A percentile compares a stretch with the other conserved stretches of the same genome.
Evolutionary conservation across 2,888 invertebrate species (phyloP).

Genomic region (Drosophila neotestacea): DNA sequence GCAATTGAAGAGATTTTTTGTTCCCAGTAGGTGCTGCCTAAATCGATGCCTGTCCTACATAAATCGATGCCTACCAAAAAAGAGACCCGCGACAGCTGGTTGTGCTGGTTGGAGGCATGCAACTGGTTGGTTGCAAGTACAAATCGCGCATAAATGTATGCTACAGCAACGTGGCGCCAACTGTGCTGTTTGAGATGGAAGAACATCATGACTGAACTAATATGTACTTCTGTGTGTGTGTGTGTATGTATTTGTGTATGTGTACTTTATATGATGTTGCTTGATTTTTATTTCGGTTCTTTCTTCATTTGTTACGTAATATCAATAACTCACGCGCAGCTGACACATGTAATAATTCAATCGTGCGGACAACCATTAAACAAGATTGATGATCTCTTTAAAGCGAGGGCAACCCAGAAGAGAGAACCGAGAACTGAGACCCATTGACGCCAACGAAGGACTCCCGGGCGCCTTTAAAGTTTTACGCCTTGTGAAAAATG

Average conservation of each 20-base stretch:
- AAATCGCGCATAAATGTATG: conserved; percentile 41
- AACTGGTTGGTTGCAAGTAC: conserved; percentile 71
- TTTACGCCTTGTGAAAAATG: conserved; percentile 67
- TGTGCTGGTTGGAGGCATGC: conserved; percentile 41
- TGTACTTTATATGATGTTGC: conserved; percentile 57
- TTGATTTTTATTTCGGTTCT: conserved; percentile 73
- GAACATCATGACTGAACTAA: conserved; percentile 31
- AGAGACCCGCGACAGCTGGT: conserved; percentile 37
- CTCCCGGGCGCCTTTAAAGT: conserved; percentile 56
- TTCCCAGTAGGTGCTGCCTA: conserved; percentile 28
- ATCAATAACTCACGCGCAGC: conserved; percentile 81
- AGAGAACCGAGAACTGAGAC: conserved; percentile 40
- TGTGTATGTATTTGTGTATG: conserved; percentile 31
- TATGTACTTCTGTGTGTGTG: conserved; percentile 17
- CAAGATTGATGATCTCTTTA: conserved; percentile 83
- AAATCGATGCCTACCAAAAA: conserved; percentile 19
- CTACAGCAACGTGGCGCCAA: conserved; percentile 26
- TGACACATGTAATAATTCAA: conserved; percentile 84
- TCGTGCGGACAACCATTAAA: conserved; percentile 83
- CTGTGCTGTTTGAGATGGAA: neutral
- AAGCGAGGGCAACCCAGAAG: conserved; percentile 50
- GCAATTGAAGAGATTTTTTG: conserved; percentile 52
- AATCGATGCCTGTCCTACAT: conserved; percentile 23
- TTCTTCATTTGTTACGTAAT: conserved; percentile 77
- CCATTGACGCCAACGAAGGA: conserved; percentile 65